These are phyloP conservation scores for Dolichallabes microphthalmus DNA, from an alignment of 2,113 vertebrate species.

Conservation along the genomic window DNA sequence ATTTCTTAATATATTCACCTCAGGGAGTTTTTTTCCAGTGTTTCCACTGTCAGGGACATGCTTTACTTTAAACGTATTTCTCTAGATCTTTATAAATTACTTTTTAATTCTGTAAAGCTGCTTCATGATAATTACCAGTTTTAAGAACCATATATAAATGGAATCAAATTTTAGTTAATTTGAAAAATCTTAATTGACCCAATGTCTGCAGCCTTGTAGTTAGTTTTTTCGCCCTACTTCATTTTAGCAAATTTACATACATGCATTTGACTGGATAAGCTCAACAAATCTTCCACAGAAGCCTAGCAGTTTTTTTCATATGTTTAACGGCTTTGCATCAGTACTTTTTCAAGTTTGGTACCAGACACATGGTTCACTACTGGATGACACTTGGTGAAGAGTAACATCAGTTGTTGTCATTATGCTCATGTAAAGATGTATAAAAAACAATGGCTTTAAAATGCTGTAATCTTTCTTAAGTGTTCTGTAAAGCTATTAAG, in stretches of 20 bases:
- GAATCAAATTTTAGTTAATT: background rate
- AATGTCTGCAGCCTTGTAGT: background rate
- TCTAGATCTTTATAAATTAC: too few relatives aligned
- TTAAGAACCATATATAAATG: too few relatives aligned
- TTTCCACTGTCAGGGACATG: too few relatives aligned
- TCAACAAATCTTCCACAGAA: background rate
- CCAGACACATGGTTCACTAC: background rate
- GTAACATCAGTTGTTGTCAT: background rate
- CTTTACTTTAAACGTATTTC: too few relatives aligned
- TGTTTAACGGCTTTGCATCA: background rate
- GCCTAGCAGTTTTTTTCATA: background rate
- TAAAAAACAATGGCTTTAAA: background rate
- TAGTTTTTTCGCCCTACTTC: background rate
- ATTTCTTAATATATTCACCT: too few relatives aligned
- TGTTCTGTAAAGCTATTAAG: background rate
- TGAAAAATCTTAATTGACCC: background rate
- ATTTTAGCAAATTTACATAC: background rate
- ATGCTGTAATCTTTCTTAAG: background rate
- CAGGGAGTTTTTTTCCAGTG: too few relatives aligned
- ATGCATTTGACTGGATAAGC: background rate
- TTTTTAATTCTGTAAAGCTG: too few relatives aligned
- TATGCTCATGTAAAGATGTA: background rate
- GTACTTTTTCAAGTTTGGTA: background rate
- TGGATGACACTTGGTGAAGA: background rate
- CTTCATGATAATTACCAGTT: too few relatives aligned